Evolutionary conservation across 2,113 vertebrate genomes (phyloP), one percentile per base, ranked within the genome.

Genomic region (Melanocharis versteri): DNA sequence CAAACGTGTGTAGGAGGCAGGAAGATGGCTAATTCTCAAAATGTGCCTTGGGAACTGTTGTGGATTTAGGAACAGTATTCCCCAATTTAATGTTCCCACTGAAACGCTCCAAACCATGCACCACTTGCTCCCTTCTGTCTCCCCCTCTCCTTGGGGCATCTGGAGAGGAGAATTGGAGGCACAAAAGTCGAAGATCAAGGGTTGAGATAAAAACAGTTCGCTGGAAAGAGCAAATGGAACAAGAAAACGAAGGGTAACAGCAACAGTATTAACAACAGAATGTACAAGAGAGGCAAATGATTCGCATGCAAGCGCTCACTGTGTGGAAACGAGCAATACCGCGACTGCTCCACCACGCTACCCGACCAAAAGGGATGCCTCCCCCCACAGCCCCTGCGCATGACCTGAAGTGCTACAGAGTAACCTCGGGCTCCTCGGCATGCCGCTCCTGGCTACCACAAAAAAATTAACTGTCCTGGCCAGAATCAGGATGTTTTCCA

Each of bases 301-400:
- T 51, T 24, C 80, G 35, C 15, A 24, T 35, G 16, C 33, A 35
- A 16, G 13, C 2, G 2, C 5, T 44, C 31, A 26, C 31, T 20
- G 6, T 6, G 10, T 35, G 26, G 31, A 61, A 60, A 44, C 12
- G 3, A 11, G 56, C 45, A 51, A 3, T 51, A 30, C 13, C 44
- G 16, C 1, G 1, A 30, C 66, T 35, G 26, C 12, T 70, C 15
- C 3, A 14, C 16, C 45, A 19, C 4, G 5, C 15, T 35, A 7
- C 31, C 24, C 2, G 12, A 15, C 26, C 26, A 30, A 26, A 60
- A 60, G 26, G 31, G 15, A 42, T 0, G 2, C 20, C 37, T 50
- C 17, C 10, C 12, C 13, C 4, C 6, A 12, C 31, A 42, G 3
- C 7, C 15, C 7, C 17, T 42, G 30, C 1, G 0, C 37, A 40